These are phyloP conservation scores for Limnephilus auricula DNA, from an alignment of 2,888 invertebrate species.

Conservation along the genomic window DNA sequence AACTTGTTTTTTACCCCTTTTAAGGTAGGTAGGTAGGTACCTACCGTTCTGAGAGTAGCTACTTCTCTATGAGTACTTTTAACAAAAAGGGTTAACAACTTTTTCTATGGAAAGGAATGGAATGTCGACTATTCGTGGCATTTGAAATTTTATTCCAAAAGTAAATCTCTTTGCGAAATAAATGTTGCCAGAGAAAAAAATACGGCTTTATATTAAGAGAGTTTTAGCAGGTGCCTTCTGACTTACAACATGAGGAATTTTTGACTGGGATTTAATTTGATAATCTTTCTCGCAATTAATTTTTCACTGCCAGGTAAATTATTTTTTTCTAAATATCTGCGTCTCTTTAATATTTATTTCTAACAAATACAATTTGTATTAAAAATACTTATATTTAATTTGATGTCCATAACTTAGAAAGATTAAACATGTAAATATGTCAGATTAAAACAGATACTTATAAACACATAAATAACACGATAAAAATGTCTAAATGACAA, in stretches of 20 bases:
- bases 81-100: constrained; percentile 18
- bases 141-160: constrained; percentile 35
- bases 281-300: background rate
- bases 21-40: background rate
- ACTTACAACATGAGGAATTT: constrained; percentile 12
- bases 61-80: too few species aligned
- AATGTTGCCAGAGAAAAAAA: constrained; percentile 32
- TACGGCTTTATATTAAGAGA: background rate
- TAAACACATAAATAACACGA: background rate
- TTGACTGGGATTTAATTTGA: background rate
- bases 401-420: background rate
- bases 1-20: background rate
- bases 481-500: background rate
- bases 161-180: constrained; percentile 24
- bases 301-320: background rate
- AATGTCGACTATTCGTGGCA: constrained; percentile 32
- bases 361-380: background rate
- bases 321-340: background rate
- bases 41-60: background rate
- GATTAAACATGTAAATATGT: background rate
- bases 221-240: background rate
- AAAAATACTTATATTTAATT: background rate
- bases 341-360: background rate
- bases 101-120: constrained; percentile 29
- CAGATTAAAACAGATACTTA: background rate